These are phyloP conservation scores for Stegana nigrithorax DNA, from an alignment of 2,888 invertebrate genomes.

Conservation along the genomic window DNA sequence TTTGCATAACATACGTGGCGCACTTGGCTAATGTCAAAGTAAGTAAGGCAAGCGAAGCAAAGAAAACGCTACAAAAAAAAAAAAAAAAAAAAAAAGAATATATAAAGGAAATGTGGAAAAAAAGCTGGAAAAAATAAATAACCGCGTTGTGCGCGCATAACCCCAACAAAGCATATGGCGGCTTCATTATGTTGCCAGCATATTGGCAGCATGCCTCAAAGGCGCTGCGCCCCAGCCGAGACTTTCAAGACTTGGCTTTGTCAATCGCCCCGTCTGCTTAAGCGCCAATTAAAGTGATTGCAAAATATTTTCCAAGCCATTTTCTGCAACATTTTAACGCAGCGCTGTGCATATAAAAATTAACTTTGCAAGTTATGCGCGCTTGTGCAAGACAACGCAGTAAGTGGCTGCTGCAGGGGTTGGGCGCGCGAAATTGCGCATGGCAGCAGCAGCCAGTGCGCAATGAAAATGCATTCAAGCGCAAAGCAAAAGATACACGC, in stretches of 20 bases:
- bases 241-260: not conserved
- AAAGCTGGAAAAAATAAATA: conserved; percentile 37
- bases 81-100: not conserved
- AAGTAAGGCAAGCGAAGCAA: not conserved
- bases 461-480: conserved; percentile 50
- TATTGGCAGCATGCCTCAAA: too few relatives aligned
- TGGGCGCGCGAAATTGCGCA: not conserved
- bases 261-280: not conserved
- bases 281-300: conserved; percentile 56
- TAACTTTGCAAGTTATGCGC: conserved; percentile 7
- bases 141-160: conserved; percentile 28
- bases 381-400: too few relatives aligned
- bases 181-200: not conserved
- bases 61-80: not conserved
- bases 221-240: too few relatives aligned
- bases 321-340: conserved; percentile 38
- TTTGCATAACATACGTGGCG: conserved; percentile 59
- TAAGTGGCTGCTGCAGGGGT: too few relatives aligned
- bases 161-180: not conserved
- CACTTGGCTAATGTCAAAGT: conserved; percentile 48
- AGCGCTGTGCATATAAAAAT: too few relatives aligned
- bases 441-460: not conserved
- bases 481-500: conserved; percentile 60
- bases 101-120: not conserved
- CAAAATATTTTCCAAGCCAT: conserved; percentile 63